A percentile compares a stretch with the other conserved stretches of the same genome.
These are phyloP conservation scores for Temnothorax rugatulus DNA, from an alignment of 2,888 invertebrate species.

Conservation along the genomic window DNA sequence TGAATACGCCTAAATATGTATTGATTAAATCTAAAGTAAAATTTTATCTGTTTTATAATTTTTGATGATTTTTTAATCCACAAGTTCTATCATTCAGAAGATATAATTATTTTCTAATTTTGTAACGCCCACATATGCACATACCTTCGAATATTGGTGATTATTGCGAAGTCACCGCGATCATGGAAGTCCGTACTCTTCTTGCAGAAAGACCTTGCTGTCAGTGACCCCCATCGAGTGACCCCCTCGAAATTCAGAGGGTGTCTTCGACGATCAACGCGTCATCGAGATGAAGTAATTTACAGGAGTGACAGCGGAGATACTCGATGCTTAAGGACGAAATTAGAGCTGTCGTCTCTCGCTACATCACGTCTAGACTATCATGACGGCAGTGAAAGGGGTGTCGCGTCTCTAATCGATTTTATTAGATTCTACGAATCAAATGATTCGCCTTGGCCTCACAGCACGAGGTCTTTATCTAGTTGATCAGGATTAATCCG, in stretches of 20 bases:
- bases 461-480: conserved; percentile 29
- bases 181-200: not conserved
- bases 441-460: conserved; percentile 31
- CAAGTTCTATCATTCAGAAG: not conserved
- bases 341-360: conserved; percentile 49
- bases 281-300: conserved; percentile 59
- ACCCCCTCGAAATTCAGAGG: conserved; percentile 34
- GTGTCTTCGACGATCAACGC: conserved; percentile 38
- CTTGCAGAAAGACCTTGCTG: conserved; percentile 6
- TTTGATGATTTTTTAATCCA: not conserved
- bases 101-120: not conserved
- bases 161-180: not conserved
- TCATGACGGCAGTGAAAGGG: conserved; percentile 27
- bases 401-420: conserved; percentile 45
- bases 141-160: not conserved
- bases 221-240: conserved; percentile 18
- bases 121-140: not conserved
- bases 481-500: conserved; percentile 29
- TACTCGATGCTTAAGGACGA: conserved; percentile 45
- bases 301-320: conserved; percentile 36
- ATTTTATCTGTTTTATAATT: not conserved
- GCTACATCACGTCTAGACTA: conserved; percentile 52
- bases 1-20: not conserved
- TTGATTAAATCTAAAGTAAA: not conserved
- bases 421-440: conserved; percentile 54